Evolutionary conservation across 2,113 vertebrate genomes (phyloP).

Genomic region (Pituophis catenifer): DNA sequence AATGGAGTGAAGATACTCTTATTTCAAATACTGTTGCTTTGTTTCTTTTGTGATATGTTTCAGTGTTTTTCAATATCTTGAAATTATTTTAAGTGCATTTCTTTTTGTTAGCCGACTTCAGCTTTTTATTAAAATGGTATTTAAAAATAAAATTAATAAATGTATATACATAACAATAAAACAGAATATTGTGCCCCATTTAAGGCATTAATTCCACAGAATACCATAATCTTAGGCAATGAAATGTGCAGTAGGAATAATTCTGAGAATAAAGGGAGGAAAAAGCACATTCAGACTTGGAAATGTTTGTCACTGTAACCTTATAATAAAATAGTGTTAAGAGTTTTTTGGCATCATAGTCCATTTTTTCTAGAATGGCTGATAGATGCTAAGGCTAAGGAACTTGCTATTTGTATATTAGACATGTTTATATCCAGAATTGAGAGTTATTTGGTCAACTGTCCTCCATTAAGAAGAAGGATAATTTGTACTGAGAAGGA

Average conservation of each 20-base stretch:
- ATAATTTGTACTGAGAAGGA: neutral
- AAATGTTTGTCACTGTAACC: neutral
- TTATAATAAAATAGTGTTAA: neutral
- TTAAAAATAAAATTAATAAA: neutral
- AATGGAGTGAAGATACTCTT: neutral
- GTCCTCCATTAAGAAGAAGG: neutral
- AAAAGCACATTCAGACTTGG: neutral
- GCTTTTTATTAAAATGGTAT: neutral
- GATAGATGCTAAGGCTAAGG: neutral
- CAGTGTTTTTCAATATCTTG: neutral
- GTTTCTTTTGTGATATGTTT: neutral
- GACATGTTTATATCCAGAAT: neutral
- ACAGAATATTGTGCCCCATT: neutral
- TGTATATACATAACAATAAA: neutral
- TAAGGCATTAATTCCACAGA: neutral
- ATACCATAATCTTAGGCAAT: neutral
- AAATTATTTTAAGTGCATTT: neutral
- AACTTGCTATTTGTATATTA: neutral
- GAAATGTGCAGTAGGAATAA: neutral
- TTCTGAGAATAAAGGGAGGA: neutral
- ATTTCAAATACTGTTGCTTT: neutral
- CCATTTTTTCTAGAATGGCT: neutral
- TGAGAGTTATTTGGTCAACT: neutral
- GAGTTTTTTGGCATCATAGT: neutral
- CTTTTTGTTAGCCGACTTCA: neutral